Conservation (phyloP, 2,113 vertebrate genomes). For the Neomonachus schauinslandi region DNA sequence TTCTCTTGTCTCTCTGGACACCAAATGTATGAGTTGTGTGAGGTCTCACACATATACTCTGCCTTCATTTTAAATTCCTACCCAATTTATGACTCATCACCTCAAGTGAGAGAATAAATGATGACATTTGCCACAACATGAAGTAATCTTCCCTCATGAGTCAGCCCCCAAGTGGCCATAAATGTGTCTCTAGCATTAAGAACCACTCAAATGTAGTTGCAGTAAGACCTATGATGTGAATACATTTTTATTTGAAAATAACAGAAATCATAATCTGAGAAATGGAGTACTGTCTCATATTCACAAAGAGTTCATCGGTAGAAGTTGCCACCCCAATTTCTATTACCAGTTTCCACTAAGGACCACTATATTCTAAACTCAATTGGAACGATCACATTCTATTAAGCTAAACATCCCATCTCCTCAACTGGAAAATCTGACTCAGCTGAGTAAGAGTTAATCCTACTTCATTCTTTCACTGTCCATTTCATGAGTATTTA, state of each 20-base stretch:
- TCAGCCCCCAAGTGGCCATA: not conserved
- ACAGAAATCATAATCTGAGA: not conserved
- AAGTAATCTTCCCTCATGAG: slow-evolving; percentile 48
- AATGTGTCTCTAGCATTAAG: slow-evolving; percentile 47
- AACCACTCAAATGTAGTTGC: slow-evolving; percentile 28
- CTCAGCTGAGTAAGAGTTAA: not conserved
- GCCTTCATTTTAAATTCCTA: slow-evolving; percentile 43
- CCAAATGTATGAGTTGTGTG: slow-evolving; percentile 16
- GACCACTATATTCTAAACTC: not conserved
- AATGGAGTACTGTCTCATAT: not conserved
- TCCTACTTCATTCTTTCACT: not conserved
- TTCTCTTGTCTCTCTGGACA: not conserved
- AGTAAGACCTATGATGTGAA: not conserved
- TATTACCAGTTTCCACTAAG: not conserved
- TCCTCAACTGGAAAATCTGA: not conserved
- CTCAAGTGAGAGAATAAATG: slow-evolving; percentile 21
- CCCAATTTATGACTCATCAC: slow-evolving; percentile 42
- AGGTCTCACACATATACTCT: slow-evolving; percentile 3
- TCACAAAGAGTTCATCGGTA: slow-evolving; percentile 3
- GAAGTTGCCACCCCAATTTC: not conserved
- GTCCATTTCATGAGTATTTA: not conserved
- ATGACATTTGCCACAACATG: not conserved
- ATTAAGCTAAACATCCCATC: not conserved
- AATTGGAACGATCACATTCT: not conserved
- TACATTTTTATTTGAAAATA: slow-evolving; percentile 39